Evolutionary conservation across 2,113 vertebrate species (phyloP), one percentile per base, ranked within the genome.

Genomic region (Hydrochoerus hydrochaeris): DNA sequence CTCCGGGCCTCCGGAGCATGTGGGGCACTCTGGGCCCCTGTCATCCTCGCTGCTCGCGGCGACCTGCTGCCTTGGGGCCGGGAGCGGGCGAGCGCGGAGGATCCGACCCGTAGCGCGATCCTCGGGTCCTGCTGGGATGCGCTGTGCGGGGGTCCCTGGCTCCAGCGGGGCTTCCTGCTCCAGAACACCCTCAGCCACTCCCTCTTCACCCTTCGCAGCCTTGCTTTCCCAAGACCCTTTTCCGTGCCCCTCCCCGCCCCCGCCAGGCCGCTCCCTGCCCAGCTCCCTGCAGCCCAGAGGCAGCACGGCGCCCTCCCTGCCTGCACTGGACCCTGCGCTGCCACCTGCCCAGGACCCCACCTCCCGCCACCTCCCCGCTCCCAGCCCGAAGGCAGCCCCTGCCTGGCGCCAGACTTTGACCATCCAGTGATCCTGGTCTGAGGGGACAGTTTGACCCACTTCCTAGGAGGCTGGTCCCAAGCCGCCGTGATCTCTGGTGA

Each of bases 391-490:
- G 44, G 35, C 75, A 89, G 81, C 75, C 73, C 30, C 26, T 67
- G 73, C 17, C 71, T 90, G 71, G 52, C 90, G 30, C 52, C 65
- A 86, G 77, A 77, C 85, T 35, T 17, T 41, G 17, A 26, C 41
- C 6, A 46, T 77, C 44, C 13, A 44, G 32, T 78, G n/a, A 85
- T 81, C 62, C 75, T 44, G 20, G 58, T 93, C 78, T 93, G 71
- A 41, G 85, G 90, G 85, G 92, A 97, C 91, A 94, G 89, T 96
- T 94, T 95, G 95, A 97, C 97, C 95, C 96, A 97, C 89, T 98
- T 97, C 93, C 83, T 80, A 30, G 90, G 94, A 93, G 44, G 22
- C 82, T 95, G 95, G 92, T 81, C 35, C 46, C 49, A 30, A 82
- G 95, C 96, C 91, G 86, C 62, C 17, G 0, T 10, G 90, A 94